phyloP scores from a whole-genome alignment of 1,140 invertebrate species.

The Hyphantria cunea region DNA sequence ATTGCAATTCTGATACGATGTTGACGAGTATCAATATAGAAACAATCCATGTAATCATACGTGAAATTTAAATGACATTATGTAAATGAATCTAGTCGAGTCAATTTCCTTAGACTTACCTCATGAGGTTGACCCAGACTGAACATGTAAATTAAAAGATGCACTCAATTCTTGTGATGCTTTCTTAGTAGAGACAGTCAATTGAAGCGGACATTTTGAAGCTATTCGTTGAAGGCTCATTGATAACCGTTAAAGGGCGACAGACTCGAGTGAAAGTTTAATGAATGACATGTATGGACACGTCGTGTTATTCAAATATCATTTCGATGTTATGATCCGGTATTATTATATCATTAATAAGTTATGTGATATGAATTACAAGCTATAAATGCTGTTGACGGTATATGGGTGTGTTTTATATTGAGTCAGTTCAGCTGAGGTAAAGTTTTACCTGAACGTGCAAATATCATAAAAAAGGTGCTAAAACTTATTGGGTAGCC shows the following conservation, averaged over 20 bases:
- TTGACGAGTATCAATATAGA: too few species aligned
- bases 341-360: neutral
- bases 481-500: too few species aligned
- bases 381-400: too few species aligned
- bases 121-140: conserved; percentile 3
- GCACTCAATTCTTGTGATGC: conserved; percentile 23
- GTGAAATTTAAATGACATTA: conserved; percentile 9
- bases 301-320: conserved; percentile 32
- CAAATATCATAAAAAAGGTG: too few species aligned
- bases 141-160: conserved; percentile 24
- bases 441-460: too few species aligned
- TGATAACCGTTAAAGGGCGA: conserved; percentile 29
- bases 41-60: neutral
- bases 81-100: conserved; percentile 4
- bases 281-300: conserved; percentile 39
- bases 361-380: neutral
- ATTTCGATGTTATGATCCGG: conserved; percentile 10
- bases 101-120: neutral
- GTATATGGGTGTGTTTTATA: too few species aligned
- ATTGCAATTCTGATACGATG: too few species aligned
- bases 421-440: too few species aligned
- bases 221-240: conserved; percentile 23
- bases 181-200: conserved; percentile 23
- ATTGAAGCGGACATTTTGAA: conserved; percentile 29
- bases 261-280: conserved; percentile 42